phyloP scores from a whole-genome alignment of 2,888 invertebrate species.

The Andrena minutula region DNA sequence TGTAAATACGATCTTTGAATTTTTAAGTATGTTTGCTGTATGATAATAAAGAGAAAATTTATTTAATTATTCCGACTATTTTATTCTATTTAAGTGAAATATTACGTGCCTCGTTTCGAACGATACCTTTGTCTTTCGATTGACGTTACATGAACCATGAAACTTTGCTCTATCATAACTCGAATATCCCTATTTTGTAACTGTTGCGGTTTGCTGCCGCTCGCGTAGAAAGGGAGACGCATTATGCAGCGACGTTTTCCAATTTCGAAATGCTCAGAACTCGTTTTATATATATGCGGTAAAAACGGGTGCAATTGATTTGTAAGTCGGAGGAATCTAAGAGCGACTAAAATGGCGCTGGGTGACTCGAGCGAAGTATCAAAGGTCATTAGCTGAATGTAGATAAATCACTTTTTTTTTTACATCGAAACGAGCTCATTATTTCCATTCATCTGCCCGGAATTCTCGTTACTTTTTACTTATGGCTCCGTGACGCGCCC shows the following conservation, averaged over 20 bases:
- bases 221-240: background rate
- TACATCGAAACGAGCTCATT: constrained; percentile 8
- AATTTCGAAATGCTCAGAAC: constrained; percentile 5
- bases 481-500: constrained; percentile 55
- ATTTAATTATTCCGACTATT: background rate
- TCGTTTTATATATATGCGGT: background rate
- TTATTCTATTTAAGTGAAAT: background rate
- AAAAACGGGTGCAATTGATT: constrained; percentile 38
- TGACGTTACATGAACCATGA: background rate
- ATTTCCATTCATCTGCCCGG: constrained; percentile 26
- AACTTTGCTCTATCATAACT: background rate
- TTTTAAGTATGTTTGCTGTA: no score
- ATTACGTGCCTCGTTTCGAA: background rate
- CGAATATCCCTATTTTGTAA: background rate
- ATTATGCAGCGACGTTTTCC: background rate
- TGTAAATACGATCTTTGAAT: background rate
- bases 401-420: constrained; percentile 49
- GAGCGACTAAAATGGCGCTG: constrained; percentile 80
- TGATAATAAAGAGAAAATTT: background rate
- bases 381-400: constrained; percentile 76
- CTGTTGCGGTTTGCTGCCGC: background rate
- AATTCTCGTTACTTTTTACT: constrained; percentile 19
- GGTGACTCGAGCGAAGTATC: constrained; percentile 81
- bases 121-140: background rate
- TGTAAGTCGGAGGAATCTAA: constrained; percentile 48